These are phyloP conservation scores for Guaruba guarouba DNA, from an alignment of 2,113 vertebrate species.

Conservation along the genomic window DNA sequence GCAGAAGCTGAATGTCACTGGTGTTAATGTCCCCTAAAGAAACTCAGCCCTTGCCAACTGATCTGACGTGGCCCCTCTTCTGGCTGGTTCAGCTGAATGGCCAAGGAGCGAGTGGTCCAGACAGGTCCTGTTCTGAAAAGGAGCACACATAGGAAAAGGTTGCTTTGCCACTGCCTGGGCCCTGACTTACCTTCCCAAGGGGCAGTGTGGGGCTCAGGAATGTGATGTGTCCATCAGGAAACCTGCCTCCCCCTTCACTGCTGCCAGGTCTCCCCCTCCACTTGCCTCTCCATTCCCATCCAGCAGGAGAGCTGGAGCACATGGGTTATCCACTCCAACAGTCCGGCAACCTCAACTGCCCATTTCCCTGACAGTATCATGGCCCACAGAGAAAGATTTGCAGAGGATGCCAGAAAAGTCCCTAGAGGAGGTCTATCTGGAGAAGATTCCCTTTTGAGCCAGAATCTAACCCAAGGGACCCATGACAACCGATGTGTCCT, in stretches of 20 bases:
- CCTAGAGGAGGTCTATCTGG: not conserved
- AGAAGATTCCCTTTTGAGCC: not conserved
- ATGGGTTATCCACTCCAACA: not conserved
- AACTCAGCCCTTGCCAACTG: accelerated
- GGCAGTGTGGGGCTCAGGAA: not conserved
- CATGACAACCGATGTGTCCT: not conserved
- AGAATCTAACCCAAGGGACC: not conserved
- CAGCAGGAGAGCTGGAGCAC: not conserved
- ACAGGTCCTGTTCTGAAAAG: not conserved
- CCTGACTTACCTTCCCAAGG: not conserved
- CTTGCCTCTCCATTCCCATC: not conserved
- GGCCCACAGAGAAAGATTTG: not conserved
- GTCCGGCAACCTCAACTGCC: not conserved
- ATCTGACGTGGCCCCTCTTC: accelerated
- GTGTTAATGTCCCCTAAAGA: not conserved
- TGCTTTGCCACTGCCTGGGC: not conserved
- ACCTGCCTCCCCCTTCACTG: not conserved
- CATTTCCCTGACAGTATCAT: not conserved
- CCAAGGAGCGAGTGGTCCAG: not conserved
- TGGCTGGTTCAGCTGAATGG: not conserved
- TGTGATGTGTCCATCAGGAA: not conserved
- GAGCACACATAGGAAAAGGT: not conserved
- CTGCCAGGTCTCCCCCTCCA: accelerated
- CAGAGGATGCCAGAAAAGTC: not conserved
- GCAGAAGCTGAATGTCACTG: not conserved